phyloP scores from a whole-genome alignment of 2,888 invertebrate genomes.

The Netelia melanura region DNA sequence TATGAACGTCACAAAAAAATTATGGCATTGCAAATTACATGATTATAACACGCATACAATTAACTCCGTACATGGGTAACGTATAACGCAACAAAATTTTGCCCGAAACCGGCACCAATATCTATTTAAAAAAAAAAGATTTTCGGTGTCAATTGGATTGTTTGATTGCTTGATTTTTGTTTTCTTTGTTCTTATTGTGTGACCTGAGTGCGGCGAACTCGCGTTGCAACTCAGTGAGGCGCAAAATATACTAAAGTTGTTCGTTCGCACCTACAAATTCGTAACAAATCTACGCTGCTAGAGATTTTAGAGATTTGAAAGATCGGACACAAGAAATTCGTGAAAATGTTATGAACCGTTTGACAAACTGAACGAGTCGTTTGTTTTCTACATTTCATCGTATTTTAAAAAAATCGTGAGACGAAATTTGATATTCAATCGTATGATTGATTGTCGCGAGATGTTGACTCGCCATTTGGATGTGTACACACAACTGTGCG shows the following conservation, averaged over 20 bases:
- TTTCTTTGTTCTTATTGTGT: background rate
- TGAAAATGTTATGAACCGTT: constrained; percentile 53
- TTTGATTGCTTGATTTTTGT: constrained; percentile 11
- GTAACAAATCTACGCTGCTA: constrained; percentile 60
- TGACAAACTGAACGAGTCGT: constrained; percentile 25
- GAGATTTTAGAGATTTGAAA: constrained; percentile 27
- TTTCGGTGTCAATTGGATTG: constrained; percentile 48
- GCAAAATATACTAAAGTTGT: background rate
- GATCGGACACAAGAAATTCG: constrained; percentile 22
- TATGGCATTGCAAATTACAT: constrained; percentile 56
- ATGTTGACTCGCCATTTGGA: background rate
- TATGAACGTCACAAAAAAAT: constrained; percentile 49
- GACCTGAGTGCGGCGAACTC: background rate
- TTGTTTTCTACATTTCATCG: background rate
- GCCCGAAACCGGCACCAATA: constrained; percentile 59
- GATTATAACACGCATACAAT: constrained; percentile 59
- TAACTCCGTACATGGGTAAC: constrained; percentile 46
- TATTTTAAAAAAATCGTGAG: background rate
- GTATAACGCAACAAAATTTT: constrained; percentile 10
- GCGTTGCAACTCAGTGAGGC: background rate
- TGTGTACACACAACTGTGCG: constrained; percentile 8
- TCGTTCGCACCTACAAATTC: constrained; percentile 27
- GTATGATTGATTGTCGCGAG: constrained; percentile 5
- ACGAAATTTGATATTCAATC: constrained; percentile 2
- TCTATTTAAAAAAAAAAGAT: constrained; percentile 50